Base-by-base conservation (phyloP, 2,888 invertebrate genomes). In the Drosophila pseudotalamancana region DNA sequence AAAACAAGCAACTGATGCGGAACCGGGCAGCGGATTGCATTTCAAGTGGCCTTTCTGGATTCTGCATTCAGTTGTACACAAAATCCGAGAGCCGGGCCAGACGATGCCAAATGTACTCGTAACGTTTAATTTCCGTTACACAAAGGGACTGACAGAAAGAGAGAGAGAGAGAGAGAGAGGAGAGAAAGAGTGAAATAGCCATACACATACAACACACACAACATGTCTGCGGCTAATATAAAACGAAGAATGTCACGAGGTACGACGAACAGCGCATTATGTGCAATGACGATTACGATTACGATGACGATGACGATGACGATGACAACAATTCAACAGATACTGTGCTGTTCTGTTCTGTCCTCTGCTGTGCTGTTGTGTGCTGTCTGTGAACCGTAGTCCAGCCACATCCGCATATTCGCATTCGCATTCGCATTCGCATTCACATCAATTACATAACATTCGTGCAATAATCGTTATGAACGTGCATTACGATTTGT, bases 151-250 rank as follows among this genome's bases (percentile, higher is more conserved):
- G 34, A 14, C 19, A 23, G 14, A 12, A 29, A 6, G 19, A 11
- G 27, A 32, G 25, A 37, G 34, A 25, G n/a, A 29, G 25, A 34
- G n/a, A 12, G 31, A 21, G 16, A 34, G n/a, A 12, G 9, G 16
- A 11, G 11, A 4, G 25, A 6, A 5, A 14, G 12, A 4, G 9
- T 14, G 29, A 12, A 19, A 42, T 16, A 21, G 31, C 5, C 16
- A 32, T 32, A 18, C 18, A 55, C 27, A n/a, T 16, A 48, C 25
- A 29, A 53, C 51, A 45, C 32, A 37, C 51, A 64, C 67, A 81
- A 78, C 88, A 83, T 83, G 86, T 87, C 84, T 86, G 83, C 62
- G 83, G 88, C 83, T 83, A 83, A 83, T 83, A 83, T 86, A 70
- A 83, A 87, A 62, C 85, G 86, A 78, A 85, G 81, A 79, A 78